Evolutionary conservation across 2,113 vertebrate genomes (phyloP).

Genomic region (Eulemur rufifrons): DNA sequence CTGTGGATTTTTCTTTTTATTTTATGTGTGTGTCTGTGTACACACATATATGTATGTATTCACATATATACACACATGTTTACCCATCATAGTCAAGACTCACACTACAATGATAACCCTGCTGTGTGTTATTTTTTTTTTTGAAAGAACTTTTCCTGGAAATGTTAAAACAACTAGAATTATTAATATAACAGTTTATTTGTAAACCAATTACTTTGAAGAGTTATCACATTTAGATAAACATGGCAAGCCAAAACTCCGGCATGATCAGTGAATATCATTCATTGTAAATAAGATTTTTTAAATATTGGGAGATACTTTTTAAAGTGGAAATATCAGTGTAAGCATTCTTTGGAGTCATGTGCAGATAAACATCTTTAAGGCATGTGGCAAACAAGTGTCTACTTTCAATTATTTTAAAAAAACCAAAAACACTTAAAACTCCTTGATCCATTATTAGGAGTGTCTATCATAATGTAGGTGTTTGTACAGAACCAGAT

Average conservation of each 20-base stretch:
- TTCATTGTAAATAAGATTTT: not conserved
- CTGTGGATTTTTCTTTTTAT: not conserved
- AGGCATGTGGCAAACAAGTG: not conserved
- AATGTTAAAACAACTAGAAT: constrained; percentile 3
- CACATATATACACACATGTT: not conserved
- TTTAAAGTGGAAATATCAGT: not conserved
- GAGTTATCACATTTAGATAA: not conserved
- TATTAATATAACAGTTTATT: not conserved
- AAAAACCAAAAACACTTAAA: not conserved
- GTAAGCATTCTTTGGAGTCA: not conserved
- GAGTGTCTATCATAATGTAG: not conserved
- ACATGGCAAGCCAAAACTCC: not conserved
- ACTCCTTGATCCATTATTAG: not conserved
- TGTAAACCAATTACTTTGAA: not conserved
- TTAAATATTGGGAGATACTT: not conserved
- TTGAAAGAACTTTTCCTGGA: not conserved
- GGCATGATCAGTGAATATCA: not conserved
- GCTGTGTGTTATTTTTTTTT: constrained; percentile 1
- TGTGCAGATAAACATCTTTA: not conserved
- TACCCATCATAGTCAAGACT: constrained; percentile 8
- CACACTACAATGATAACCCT: not conserved
- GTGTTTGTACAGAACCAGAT: constrained; percentile 40
- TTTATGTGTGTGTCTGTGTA: not conserved
- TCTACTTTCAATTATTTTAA: not conserved
- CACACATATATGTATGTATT: not conserved